phyloP scores from a whole-genome alignment of 2,888 invertebrate species.

The Blastobasis lacticolella region DNA sequence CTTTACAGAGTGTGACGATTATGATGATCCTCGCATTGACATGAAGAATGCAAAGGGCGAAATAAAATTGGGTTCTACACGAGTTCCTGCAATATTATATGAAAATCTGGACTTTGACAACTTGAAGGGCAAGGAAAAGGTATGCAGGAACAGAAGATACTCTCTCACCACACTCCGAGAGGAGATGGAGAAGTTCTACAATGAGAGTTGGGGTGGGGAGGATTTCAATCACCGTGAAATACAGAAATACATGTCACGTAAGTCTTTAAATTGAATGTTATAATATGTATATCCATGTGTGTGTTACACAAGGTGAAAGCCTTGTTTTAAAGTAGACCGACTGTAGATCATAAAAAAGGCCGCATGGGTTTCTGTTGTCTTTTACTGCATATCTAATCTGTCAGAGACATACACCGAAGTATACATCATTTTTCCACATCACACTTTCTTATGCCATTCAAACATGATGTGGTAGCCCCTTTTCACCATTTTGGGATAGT shows the following conservation, averaged over 20 bases:
- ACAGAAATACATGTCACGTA: constrained; percentile 79
- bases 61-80: constrained; percentile 53
- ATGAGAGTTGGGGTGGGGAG: constrained; percentile 78
- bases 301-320: no score
- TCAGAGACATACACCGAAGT: no score
- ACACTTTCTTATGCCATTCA: no score
- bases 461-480: no score
- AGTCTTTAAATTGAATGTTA: no score
- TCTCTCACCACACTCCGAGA: constrained; percentile 54
- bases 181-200: constrained; percentile 78
- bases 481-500: no score
- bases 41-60: constrained; percentile 16
- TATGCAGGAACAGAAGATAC: constrained; percentile 44
- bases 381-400: no score
- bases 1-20: constrained; percentile 36
- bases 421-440: no score
- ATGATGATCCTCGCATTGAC: constrained; percentile 18
- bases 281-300: no score
- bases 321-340: no score
- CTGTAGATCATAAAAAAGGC: no score
- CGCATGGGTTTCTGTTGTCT: no score
- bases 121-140: constrained; percentile 51
- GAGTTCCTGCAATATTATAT: constrained; percentile 56
- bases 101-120: constrained; percentile 64
- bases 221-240: constrained; percentile 74